Evolutionary conservation across 2,797 vertebrate species (phyloP).

Genomic region (Silurus aristotelis): DNA sequence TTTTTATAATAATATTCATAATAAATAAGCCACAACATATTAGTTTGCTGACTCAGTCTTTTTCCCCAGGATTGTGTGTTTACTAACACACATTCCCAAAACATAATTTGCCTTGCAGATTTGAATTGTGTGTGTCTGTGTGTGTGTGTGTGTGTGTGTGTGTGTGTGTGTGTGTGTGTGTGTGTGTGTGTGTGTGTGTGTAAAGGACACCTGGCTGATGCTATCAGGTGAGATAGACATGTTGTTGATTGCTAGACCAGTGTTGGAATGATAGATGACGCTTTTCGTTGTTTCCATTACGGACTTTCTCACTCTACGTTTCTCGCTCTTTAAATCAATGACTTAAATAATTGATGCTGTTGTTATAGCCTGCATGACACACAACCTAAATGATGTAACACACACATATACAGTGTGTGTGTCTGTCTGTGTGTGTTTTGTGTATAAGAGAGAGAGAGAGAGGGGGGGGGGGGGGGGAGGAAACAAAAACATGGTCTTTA

Average conservation of each 20-base stretch:
- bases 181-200: constrained; percentile 19
- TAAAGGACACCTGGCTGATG: constrained; percentile 59
- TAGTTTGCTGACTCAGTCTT: constrained; percentile 36
- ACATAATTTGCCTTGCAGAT: constrained; percentile 44
- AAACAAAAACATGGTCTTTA: background rate
- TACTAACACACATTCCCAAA: constrained; percentile 45
- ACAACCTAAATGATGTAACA: constrained; percentile 3
- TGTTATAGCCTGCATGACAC: constrained; percentile 27
- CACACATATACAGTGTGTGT: background rate
- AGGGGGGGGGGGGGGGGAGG: background rate
- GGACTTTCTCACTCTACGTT: constrained; percentile 39
- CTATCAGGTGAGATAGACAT: constrained; percentile 60
- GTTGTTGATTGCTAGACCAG: constrained; percentile 54
- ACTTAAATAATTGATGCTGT: constrained; percentile 23
- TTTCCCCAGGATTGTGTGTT: constrained; percentile 24
- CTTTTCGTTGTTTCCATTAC: constrained; percentile 51
- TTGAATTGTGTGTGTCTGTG: background rate
- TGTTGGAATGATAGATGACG: constrained; percentile 60
- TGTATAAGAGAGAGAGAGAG: no score
- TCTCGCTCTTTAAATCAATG: constrained; percentile 37
- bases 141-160: constrained; percentile 21
- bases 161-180: constrained; percentile 23
- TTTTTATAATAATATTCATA: no score
- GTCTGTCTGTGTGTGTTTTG: no score
- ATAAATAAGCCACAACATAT: constrained; percentile 3